A percentile compares a stretch with the other conserved stretches of the same genome.
phyloP scores from a whole-genome alignment of 1,140 invertebrate species.

The Dendroctonus ponderosae region DNA sequence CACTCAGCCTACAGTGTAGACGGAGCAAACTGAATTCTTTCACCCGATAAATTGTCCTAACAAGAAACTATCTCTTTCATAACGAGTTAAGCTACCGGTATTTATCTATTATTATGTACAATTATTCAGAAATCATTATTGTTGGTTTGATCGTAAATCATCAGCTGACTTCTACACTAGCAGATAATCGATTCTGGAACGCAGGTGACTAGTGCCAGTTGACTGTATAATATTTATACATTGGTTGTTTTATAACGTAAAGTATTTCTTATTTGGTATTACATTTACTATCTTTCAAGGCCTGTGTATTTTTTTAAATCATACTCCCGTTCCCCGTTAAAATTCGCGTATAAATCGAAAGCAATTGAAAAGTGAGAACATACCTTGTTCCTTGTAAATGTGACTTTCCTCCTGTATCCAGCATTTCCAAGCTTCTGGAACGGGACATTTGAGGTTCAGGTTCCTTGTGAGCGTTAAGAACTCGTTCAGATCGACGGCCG shows the following conservation, averaged over 20 bases:
- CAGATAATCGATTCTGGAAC: no score
- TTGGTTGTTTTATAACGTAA: no score
- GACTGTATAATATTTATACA: no score
- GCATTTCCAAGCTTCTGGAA: conserved; percentile 63
- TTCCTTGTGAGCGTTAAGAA: conserved; percentile 56
- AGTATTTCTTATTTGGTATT: no score
- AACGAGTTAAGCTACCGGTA: conserved; percentile 13
- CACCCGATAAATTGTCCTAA: conserved; percentile 18
- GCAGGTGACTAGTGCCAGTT: no score
- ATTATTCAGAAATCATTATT: conserved; percentile 10
- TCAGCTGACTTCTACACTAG: neutral
- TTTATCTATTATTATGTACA: conserved; percentile 14
- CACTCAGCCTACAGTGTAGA: conserved; percentile 6
- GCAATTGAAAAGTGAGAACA: neutral
- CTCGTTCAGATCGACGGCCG: conserved; percentile 60
- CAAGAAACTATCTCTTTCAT: conserved; percentile 8
- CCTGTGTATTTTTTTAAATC: no score
- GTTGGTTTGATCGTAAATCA: conserved; percentile 4
- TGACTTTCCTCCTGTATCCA: conserved; percentile 52
- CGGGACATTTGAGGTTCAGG: conserved; percentile 59
- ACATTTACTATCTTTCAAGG: no score
- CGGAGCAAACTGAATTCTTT: conserved; percentile 17
- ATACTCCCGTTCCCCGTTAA: no score
- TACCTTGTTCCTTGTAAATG: conserved; percentile 44
- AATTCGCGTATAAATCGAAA: neutral